phyloP scores from a whole-genome alignment of 2,113 vertebrate species.

The Aegithalos caudatus region DNA sequence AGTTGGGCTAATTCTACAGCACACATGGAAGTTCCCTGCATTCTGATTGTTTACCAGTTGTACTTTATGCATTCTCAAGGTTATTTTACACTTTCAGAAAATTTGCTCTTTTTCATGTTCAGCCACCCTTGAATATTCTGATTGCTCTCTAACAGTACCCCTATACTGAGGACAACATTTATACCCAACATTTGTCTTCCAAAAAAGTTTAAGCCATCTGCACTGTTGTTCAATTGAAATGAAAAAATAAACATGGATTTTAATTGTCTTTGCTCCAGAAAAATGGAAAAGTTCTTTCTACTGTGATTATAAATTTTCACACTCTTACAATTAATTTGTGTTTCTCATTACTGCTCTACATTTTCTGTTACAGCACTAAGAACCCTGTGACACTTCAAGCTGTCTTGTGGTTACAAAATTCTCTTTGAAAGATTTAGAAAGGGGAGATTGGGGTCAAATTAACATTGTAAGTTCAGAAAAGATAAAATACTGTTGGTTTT shows the following conservation, averaged over 20 bases:
- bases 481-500: constrained; percentile 33
- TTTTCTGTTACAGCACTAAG: not conserved
- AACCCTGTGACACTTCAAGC: not conserved
- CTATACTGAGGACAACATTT: not conserved
- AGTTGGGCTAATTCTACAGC: not conserved
- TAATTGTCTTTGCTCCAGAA: constrained; percentile 35
- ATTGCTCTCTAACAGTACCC: not conserved
- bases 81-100: not conserved
- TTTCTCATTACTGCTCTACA: not conserved
- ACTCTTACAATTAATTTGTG: not conserved
- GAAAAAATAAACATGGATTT: not conserved
- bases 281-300: not conserved
- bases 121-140: not conserved
- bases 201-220: constrained; percentile 18
- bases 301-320: constrained; percentile 19
- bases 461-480: not conserved
- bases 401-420: not conserved
- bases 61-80: not conserved
- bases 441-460: not conserved
- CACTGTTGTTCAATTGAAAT: constrained; percentile 42
- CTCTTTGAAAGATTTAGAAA: not conserved
- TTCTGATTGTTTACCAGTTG: not conserved
- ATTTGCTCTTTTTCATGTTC: not conserved
- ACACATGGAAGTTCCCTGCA: not conserved
- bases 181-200: not conserved